Evolutionary conservation across 2,113 vertebrate species (phyloP).

Genomic region (Anolis sagrei): DNA sequence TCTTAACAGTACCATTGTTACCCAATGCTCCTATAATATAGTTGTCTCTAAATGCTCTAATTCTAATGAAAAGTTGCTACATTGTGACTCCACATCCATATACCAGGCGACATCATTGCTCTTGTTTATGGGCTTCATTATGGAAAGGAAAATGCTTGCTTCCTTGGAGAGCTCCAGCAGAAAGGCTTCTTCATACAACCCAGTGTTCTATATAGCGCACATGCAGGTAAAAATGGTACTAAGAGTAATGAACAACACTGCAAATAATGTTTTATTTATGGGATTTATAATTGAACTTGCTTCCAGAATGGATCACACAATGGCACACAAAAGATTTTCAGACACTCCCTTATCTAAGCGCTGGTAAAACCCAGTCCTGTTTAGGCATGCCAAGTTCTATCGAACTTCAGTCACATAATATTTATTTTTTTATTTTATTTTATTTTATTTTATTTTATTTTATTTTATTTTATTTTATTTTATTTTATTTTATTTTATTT

Average conservation of each 20-base stretch:
- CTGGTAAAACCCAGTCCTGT: background rate
- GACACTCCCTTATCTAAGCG: background rate
- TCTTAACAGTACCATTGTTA: conserved; percentile 53
- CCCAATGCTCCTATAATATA: conserved; percentile 20
- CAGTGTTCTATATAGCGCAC: conserved; percentile 21
- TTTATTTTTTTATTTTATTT: too few species aligned
- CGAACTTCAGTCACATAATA: background rate
- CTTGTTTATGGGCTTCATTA: conserved; percentile 59
- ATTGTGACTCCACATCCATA: conserved; percentile 58
- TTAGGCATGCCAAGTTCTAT: background rate
- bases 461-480: too few species aligned
- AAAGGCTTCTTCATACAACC: conserved; percentile 46
- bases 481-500: too few species aligned
- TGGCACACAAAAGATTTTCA: background rate
- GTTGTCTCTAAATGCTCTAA: conserved; percentile 57
- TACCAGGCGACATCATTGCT: conserved; percentile 44
- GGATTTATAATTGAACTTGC: background rate
- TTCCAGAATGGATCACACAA: background rate
- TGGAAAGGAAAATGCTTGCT: conserved; percentile 58
- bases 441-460: too few species aligned
- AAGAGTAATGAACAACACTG: background rate
- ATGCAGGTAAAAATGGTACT: background rate
- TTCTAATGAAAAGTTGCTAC: conserved; percentile 64
- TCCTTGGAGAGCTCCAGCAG: conserved; percentile 33
- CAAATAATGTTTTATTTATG: background rate